Evolutionary conservation across 2,797 vertebrate genomes (phyloP).

Genomic region (Xyrichtys novacula): DNA sequence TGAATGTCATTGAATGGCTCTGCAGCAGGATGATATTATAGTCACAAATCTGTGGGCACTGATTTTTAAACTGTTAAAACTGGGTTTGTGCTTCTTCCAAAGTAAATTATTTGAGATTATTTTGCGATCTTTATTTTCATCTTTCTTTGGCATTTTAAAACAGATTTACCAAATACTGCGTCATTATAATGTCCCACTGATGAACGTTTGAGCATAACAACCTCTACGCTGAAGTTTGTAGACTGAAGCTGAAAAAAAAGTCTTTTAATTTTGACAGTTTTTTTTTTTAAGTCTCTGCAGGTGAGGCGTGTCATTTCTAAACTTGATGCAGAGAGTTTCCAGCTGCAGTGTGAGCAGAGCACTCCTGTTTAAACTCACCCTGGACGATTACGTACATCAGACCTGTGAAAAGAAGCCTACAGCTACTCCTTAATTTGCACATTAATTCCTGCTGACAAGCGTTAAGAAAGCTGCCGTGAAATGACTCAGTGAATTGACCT

Average conservation of each 20-base stretch:
- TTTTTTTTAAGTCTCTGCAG: too few relatives aligned
- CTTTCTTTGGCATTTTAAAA: too few relatives aligned
- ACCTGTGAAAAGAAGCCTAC: constrained; percentile 42
- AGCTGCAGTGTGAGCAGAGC: constrained; percentile 31
- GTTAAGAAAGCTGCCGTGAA: constrained; percentile 51
- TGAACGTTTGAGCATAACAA: not conserved
- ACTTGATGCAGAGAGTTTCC: constrained; percentile 20
- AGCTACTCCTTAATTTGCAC: constrained; percentile 61
- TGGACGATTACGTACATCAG: constrained; percentile 18
- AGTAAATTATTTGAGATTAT: too few relatives aligned
- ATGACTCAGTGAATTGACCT: constrained; percentile 59
- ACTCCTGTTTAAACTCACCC: constrained; percentile 24
- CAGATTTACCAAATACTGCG: too few relatives aligned
- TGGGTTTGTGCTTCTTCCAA: too few relatives aligned
- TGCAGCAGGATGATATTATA: too few relatives aligned
- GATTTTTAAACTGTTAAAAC: too few relatives aligned
- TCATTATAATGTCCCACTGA: not conserved
- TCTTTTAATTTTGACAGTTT: constrained; percentile 1
- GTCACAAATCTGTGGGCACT: too few relatives aligned
- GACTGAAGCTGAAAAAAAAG: not conserved
- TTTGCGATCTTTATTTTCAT: too few relatives aligned
- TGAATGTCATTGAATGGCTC: too few relatives aligned
- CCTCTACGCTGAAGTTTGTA: constrained; percentile 1
- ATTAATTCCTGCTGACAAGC: constrained; percentile 68
- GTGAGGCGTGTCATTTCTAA: constrained; percentile 4